Conservation (phyloP, 2,888 invertebrate genomes). For the Zygothrica quintamaculata region DNA sequence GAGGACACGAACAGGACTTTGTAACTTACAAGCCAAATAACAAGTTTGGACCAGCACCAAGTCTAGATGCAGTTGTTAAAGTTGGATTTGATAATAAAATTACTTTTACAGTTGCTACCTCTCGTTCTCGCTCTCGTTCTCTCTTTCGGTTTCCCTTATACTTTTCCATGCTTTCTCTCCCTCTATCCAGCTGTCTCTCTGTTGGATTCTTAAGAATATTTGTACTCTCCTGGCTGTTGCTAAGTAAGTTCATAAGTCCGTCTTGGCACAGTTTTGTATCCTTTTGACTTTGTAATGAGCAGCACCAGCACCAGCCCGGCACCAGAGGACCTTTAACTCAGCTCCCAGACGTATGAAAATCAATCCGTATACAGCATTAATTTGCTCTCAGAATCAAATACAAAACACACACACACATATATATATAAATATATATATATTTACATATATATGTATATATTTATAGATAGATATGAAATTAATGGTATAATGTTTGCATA, state of each 20-base stretch:
- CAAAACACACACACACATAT: no score
- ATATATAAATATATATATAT: no score
- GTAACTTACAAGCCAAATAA: slow-evolving; percentile 80
- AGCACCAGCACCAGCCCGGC: no score
- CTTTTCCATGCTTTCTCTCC: no score
- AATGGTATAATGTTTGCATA: slow-evolving; percentile 67
- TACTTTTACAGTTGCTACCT: slow-evolving; percentile 74
- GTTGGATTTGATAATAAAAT: slow-evolving; percentile 78
- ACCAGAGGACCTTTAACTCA: slow-evolving; percentile 21
- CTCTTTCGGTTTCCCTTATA: slow-evolving; percentile 11
- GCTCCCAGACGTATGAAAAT: slow-evolving; percentile 44
- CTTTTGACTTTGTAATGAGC: slow-evolving; percentile 75
- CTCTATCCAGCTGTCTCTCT: slow-evolving; percentile 4
- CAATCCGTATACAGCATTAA: slow-evolving; percentile 52
- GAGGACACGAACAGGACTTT: slow-evolving; percentile 79
- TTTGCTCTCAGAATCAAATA: slow-evolving; percentile 48
- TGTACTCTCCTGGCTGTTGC: slow-evolving; percentile 19
- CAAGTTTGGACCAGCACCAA: slow-evolving; percentile 61
- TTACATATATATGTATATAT: no score
- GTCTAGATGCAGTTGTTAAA: slow-evolving; percentile 72
- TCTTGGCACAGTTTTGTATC: slow-evolving; percentile 62
- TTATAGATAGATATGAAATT: slow-evolving; percentile 69
- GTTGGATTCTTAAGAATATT: slow-evolving; percentile 1
- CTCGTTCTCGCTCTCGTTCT: slow-evolving; percentile 17
- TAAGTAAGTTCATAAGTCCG: slow-evolving; percentile 59